These are phyloP conservation scores for Balearica regulorum DNA, from an alignment of 2,797 vertebrate species.

Conservation along the genomic window DNA sequence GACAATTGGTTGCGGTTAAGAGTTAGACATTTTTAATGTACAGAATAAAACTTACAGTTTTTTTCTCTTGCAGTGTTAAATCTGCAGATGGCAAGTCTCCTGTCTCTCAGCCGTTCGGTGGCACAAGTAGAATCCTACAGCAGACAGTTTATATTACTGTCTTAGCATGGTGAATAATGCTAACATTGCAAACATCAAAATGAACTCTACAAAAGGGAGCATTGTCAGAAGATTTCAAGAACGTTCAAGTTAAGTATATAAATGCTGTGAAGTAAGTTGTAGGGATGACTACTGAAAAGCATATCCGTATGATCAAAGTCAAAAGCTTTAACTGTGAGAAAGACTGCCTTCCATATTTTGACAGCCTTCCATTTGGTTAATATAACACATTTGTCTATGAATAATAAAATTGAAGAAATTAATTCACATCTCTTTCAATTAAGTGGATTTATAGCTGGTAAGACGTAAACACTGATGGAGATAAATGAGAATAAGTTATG, in stretches of 20 bases:
- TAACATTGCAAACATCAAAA: constrained; percentile 33
- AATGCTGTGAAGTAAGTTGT: constrained; percentile 20
- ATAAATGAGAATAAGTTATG: neutral
- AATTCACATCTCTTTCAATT: constrained; percentile 62
- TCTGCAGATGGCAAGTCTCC: constrained; percentile 38
- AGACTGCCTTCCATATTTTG: constrained; percentile 64
- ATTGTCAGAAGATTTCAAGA: constrained; percentile 40
- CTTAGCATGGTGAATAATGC: constrained; percentile 48
- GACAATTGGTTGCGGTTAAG: neutral
- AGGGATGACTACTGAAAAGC: constrained; percentile 40
- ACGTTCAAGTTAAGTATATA: constrained; percentile 26
- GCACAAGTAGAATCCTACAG: constrained; percentile 35
- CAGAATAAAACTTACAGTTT: neutral
- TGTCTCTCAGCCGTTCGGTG: constrained; percentile 31
- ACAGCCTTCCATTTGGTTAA: constrained; percentile 28
- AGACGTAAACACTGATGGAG: neutral
- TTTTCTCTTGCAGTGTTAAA: neutral
- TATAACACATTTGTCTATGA: constrained; percentile 24
- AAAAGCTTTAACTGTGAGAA: constrained; percentile 45
- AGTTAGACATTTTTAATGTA: neutral
- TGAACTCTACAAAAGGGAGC: constrained; percentile 1
- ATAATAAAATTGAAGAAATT: constrained; percentile 36
- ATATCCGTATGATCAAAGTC: constrained; percentile 45
- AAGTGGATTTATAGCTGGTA: constrained; percentile 26
- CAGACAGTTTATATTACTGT: constrained; percentile 23